Base-by-base conservation (phyloP, 2,888 invertebrate genomes). In the Harpagoxenus sublaevis region DNA sequence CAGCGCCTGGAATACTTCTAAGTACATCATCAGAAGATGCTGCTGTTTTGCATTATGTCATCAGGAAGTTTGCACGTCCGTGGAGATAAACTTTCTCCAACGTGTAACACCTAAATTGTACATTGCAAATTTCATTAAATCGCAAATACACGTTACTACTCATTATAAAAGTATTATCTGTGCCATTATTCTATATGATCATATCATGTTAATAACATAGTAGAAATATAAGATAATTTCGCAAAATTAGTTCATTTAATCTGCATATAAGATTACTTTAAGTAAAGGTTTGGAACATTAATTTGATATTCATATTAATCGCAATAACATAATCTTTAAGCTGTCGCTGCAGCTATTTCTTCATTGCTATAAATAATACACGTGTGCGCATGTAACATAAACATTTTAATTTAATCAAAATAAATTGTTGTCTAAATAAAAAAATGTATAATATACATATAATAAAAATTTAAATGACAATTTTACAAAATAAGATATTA, bases 51-150 rank as follows among this genome's bases (percentile, higher is more conserved):
- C 31, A 79, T 87, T 87, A 87, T 84, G 79, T 66, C 86, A 87
- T 70, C 62, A 86, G 82, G 86, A 84, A 88, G 71, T 62, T 45
- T 65, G 63, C 42, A 45, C 39, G 66, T 23, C 31, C 9, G 4
- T 31, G 57, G 35, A 63, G 55, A 70, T 68, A 66, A 81, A 79
- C 86, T 87, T 88, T 88, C 88, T 84, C 87, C 73, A 74, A 86
- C 62, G 74, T 87, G 39, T 87, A 83, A 85, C 60, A 48, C 23
- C 55, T 70, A 70, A 87, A 87, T 88, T 86, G 53, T 66, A 55
- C 15, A 62, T 15, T 66, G 62, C 42, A 63, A 79, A 71, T 53
- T 68, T 85, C 68, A 70, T 84, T 84, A 84, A 79, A 55, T 70
- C 65, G 55, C 71, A 31, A 78, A 12, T n/a, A 78, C 5, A 68